phyloP scores from a whole-genome alignment of 1,140 invertebrate species.

The Meteorus sp. region DNA sequence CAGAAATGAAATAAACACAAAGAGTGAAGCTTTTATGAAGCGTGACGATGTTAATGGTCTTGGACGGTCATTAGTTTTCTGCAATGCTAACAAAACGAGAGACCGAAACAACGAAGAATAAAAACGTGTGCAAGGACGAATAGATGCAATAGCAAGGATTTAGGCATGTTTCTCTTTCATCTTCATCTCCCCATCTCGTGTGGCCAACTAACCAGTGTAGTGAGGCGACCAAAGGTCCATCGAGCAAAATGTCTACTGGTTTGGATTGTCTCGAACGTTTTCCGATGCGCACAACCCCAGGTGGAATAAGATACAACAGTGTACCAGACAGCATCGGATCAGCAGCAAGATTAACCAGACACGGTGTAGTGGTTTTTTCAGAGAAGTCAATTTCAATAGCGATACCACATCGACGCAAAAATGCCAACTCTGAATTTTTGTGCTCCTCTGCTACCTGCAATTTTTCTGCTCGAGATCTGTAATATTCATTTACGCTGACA shows the following conservation, averaged over 20 bases:
- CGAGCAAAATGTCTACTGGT: slow-evolving; percentile 64
- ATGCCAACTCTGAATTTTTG: slow-evolving; percentile 62
- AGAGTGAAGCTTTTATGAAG: too few relatives aligned
- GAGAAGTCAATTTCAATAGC: slow-evolving; percentile 56
- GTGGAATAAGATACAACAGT: slow-evolving; percentile 66
- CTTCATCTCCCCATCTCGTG: background rate
- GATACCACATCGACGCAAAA: slow-evolving; percentile 59
- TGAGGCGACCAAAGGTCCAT: slow-evolving; percentile 66
- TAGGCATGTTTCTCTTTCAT: background rate
- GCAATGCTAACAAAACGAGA: too few relatives aligned
- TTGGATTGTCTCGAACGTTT: slow-evolving; percentile 33
- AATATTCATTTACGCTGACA: slow-evolving; percentile 30
- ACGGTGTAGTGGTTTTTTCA: slow-evolving; percentile 52
- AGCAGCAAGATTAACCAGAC: slow-evolving; percentile 69
- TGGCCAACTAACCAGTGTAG: slow-evolving; percentile 65
- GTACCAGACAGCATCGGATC: slow-evolving; percentile 74
- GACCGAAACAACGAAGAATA: too few relatives aligned
- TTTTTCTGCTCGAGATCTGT: slow-evolving; percentile 53
- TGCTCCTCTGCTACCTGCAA: slow-evolving; percentile 63
- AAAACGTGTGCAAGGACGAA: slow-evolving; percentile 8
- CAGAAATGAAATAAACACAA: too few relatives aligned
- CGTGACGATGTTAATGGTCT: too few relatives aligned
- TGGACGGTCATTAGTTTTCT: too few relatives aligned
- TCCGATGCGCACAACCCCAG: slow-evolving; percentile 57
- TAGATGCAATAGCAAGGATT: background rate